A percentile compares a stretch with the other conserved stretches of the same genome.
Evolutionary conservation across 2,888 invertebrate genomes (phyloP).

Genomic region (Morpho deidamia): DNA sequence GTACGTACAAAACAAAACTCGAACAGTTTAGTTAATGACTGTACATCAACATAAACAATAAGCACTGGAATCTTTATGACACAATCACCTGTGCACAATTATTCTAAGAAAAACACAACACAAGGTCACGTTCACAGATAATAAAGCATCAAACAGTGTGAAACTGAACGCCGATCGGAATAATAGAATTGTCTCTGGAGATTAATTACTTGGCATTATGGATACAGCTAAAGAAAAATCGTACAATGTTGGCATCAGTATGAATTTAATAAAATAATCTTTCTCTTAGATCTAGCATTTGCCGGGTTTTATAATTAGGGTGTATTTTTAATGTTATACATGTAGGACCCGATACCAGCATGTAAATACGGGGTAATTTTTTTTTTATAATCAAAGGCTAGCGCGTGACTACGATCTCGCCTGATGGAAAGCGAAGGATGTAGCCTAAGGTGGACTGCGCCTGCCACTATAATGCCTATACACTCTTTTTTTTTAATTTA

Average conservation of each 20-base stretch:
- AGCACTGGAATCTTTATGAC: constrained; percentile 50
- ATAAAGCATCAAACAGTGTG: constrained; percentile 28
- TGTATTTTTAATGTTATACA: too few relatives aligned
- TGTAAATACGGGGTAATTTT: too few relatives aligned
- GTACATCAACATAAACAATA: constrained; percentile 30
- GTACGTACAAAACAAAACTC: not conserved
- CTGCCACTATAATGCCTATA: too few relatives aligned
- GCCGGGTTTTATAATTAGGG: too few relatives aligned
- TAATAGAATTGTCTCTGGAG: not conserved
- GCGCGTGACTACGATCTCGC: too few relatives aligned
- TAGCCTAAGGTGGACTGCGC: too few relatives aligned
- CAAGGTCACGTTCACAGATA: constrained; percentile 45
- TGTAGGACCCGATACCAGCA: too few relatives aligned
- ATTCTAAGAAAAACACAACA: constrained; percentile 41
- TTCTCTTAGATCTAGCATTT: too few relatives aligned
- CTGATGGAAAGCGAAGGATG: too few relatives aligned
- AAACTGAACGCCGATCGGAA: constrained; percentile 22
- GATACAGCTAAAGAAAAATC: constrained; percentile 9
- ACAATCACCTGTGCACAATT: constrained; percentile 36
- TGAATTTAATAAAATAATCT: constrained; percentile 1
- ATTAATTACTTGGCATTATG: constrained; percentile 9
- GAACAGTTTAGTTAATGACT: constrained; percentile 10
- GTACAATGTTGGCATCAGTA: constrained; percentile 1
- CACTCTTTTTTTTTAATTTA: too few relatives aligned
- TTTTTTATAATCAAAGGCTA: too few relatives aligned